Conservation (phyloP, 2,113 vertebrate genomes). For the Otocyon megalotis region DNA sequence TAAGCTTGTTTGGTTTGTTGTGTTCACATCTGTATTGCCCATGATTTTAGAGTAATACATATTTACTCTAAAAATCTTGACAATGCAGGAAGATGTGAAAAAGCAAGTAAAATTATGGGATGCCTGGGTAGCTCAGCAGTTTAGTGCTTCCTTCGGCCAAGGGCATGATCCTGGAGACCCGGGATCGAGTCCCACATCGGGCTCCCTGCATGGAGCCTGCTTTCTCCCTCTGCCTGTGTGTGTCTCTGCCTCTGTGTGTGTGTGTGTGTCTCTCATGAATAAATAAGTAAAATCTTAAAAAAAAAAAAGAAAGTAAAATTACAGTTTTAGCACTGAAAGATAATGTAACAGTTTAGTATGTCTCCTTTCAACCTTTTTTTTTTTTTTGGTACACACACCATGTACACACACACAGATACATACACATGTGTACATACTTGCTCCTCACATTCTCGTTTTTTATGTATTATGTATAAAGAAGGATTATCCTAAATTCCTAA, state of each 20-base stretch:
- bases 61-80: background rate
- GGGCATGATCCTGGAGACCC: too few relatives aligned
- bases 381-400: background rate
- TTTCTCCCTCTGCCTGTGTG: too few relatives aligned
- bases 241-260: too few relatives aligned
- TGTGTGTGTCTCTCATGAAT: too few relatives aligned
- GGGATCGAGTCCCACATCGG: too few relatives aligned
- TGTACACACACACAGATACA: too few relatives aligned
- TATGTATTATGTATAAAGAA: background rate
- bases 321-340: background rate
- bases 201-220: too few relatives aligned
- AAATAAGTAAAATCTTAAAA: too few relatives aligned
- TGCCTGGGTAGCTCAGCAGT: too few relatives aligned
- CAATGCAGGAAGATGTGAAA: background rate
- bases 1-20: background rate
- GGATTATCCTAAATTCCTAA: background rate
- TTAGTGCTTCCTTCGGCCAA: too few relatives aligned
- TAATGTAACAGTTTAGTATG: background rate
- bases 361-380: background rate
- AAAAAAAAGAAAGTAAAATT: conserved; percentile 30
- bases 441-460: background rate
- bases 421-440: background rate
- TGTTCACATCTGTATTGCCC: background rate
- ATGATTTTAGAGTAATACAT: background rate
- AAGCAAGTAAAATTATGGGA: background rate